A percentile compares a stretch with the other conserved stretches of the same genome.
Conservation (phyloP, 2,797 vertebrate species). For the Alfaro cultratus region DNA sequence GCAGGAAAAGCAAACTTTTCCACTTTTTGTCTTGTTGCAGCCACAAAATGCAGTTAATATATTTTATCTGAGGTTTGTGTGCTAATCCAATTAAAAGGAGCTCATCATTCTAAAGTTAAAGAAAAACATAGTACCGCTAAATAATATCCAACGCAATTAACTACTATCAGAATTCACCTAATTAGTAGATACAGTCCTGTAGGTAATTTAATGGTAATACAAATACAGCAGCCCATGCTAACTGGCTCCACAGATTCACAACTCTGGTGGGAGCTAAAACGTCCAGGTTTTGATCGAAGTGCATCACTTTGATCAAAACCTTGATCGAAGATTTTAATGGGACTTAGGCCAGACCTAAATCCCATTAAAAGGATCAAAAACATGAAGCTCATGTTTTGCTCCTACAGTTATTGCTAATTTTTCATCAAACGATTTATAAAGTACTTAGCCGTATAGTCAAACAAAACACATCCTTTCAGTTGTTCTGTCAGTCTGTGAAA, state of each 20-base stretch:
- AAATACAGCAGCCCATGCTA: not conserved
- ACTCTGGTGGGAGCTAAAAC: not conserved
- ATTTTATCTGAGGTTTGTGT: not conserved
- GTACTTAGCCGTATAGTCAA: not conserved
- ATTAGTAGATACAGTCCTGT: not conserved
- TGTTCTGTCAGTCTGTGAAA: not conserved
- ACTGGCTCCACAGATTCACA: no score
- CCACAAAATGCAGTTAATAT: not conserved
- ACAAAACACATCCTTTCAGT: not conserved
- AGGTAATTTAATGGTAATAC: not conserved
- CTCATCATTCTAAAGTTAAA: not conserved
- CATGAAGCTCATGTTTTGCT: not conserved
- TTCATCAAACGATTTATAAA: not conserved
- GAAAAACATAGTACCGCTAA: not conserved
- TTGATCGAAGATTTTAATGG: no score
- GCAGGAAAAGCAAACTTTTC: conserved; percentile 3
- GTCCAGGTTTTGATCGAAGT: not conserved
- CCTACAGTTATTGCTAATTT: not conserved
- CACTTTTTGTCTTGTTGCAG: not conserved
- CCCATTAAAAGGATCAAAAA: not conserved
- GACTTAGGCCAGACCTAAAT: not conserved
- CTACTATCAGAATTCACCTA: not conserved
- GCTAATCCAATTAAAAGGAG: not conserved
- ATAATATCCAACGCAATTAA: not conserved
- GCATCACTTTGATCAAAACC: no score